Conservation (phyloP, 2,888 invertebrate genomes). For the Metopia argyrocephala region DNA sequence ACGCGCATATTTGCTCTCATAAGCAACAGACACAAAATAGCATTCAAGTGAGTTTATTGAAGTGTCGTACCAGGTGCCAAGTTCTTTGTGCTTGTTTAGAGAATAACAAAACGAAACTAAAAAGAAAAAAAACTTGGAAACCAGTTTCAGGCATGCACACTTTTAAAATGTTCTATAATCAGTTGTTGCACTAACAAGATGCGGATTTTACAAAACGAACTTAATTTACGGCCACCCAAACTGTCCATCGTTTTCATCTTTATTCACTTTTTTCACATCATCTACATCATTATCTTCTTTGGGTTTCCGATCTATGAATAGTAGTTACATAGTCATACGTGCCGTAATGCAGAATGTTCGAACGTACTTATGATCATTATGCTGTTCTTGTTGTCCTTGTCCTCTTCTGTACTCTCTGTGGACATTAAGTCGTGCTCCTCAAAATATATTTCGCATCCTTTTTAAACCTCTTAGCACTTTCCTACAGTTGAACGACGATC, state of each 20-base stretch:
- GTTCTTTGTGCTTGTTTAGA: constrained; percentile 33
- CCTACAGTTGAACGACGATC: too few relatives aligned
- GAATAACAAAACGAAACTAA: neutral
- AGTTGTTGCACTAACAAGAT: constrained; percentile 59
- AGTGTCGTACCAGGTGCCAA: constrained; percentile 56
- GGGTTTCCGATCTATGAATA: neutral
- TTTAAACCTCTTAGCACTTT: too few relatives aligned
- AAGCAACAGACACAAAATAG: neutral
- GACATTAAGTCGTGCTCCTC: neutral
- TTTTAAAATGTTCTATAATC: constrained; percentile 5
- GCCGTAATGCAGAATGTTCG: neutral
- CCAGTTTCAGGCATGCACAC: constrained; percentile 29
- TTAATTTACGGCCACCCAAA: constrained; percentile 66
- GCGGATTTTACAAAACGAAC: constrained; percentile 56
- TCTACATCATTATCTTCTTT: neutral
- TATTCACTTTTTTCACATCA: neutral
- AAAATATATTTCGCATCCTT: constrained; percentile 14
- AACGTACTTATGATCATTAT: constrained; percentile 25
- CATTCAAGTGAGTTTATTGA: constrained; percentile 5
- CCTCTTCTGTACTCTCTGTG: neutral
- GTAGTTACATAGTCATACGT: neutral
- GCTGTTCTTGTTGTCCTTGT: neutral
- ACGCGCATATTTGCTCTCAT: neutral
- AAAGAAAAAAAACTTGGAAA: neutral
- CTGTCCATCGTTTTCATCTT: constrained; percentile 27